Evolutionary conservation across 2,888 invertebrate species (phyloP), one percentile per base, ranked within the genome.

Genomic region (Drosophila atripex): DNA sequence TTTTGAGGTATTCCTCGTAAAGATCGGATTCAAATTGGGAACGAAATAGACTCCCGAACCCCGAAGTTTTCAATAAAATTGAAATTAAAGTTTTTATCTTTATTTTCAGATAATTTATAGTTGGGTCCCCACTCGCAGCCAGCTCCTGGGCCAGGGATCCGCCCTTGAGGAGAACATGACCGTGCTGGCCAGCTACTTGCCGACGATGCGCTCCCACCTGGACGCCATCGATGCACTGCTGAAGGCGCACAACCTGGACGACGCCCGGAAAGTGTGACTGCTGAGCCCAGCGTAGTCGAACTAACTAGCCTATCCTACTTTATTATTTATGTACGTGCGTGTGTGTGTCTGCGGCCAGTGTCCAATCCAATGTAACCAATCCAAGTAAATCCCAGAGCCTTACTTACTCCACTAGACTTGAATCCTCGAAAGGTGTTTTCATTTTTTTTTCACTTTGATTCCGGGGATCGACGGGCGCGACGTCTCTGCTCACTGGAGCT

Each of bases 91-190:
- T 18, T 28, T 28, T 28, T 9, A n/a, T n/a, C 0, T 51, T 4
- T 12, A 8, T 12, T 61, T 39, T 1, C 91, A 95, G 95, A 89
- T 95, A 6, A 92, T 95, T 66, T 93, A 94, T 75, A 93, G 93
- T 78, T 93, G 94, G 93, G 93, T 93, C 52, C 95, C 95, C 45
- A 92, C 93, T 6, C 92, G 95, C 58, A 92, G 93, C 12, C 93
- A 94, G 84, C 85, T 93, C 92, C 66, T 92, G 93, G 86, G 93
- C 90, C 73, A 91, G 90, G 85, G 93, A 90, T 41, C 84, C 76
- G 74, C 89, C 85, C 88, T 86, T 89, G 70, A 91, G 89, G 88
- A 89, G 76, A 88, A 93, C 91, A 89, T 92, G 77, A 90, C 86
- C 76, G 73, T 90, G 78, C 80, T 91, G 91, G 73, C 89, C 88